phyloP scores from a whole-genome alignment of 1,140 invertebrate species.

The Anadara kagoshimensis region DNA sequence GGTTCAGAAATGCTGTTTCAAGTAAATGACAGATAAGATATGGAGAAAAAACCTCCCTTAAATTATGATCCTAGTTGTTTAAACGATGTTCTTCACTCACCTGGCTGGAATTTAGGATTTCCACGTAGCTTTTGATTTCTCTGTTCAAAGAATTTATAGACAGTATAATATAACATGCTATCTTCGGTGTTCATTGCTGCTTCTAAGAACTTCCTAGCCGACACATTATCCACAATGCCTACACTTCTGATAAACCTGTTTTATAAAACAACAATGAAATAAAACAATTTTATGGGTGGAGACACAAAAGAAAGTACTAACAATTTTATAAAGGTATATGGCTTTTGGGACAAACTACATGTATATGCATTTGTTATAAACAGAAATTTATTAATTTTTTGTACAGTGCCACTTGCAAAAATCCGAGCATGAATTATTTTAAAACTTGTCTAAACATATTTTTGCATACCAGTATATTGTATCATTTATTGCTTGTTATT shows the following conservation, averaged over 20 bases:
- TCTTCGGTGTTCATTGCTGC: slow-evolving; percentile 84
- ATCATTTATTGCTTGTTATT: no score
- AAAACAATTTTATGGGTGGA: not conserved
- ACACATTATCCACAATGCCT: slow-evolving; percentile 80
- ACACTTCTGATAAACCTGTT: slow-evolving; percentile 77
- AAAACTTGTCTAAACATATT: no score
- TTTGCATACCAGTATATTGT: no score
- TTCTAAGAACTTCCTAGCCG: slow-evolving; percentile 90
- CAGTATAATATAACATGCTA: slow-evolving; percentile 82
- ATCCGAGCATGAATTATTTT: no score
- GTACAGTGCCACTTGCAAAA: no score
- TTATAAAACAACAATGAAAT: slow-evolving; percentile 14
- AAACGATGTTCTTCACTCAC: slow-evolving; percentile 35
- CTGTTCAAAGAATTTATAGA: slow-evolving; percentile 80
- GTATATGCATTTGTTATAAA: no score
- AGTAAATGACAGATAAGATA: no score
- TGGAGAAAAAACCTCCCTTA: not conserved
- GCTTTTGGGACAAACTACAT: no score
- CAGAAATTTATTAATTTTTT: no score
- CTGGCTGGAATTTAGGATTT: slow-evolving; percentile 77
- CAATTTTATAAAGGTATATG: not conserved
- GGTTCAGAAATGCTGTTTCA: no score
- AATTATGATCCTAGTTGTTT: not conserved
- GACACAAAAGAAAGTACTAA: not conserved
- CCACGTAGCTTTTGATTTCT: slow-evolving; percentile 81